Evolutionary conservation across 2,113 vertebrate genomes (phyloP), one percentile per base, ranked within the genome.

Genomic region (Ptychochromis oligacanthus): DNA sequence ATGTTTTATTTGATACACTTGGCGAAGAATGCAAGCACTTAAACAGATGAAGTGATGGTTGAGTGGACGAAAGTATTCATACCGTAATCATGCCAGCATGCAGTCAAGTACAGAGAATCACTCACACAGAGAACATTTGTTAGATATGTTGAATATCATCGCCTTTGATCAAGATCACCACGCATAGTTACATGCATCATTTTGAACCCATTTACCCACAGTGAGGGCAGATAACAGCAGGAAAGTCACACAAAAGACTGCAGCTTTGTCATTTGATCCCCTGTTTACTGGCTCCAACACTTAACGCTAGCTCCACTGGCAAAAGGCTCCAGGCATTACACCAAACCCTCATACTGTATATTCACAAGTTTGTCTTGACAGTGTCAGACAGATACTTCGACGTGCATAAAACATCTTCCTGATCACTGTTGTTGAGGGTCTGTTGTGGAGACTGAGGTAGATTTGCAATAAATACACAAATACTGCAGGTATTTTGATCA

Each of bases 41-140:
- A 20, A 84, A 81, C 36, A 79, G 82, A 88, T 86, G 80, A 87
- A 88, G 78, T 74, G 86, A 87, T 59, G 65, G 59, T 43, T 43
- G 80, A 89, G 75, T 70, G 80, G 79, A 88, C 82, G 58, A 26
- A 90, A 83, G 86, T 76, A 85, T 88, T 91, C 60, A n/a, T 34
- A 34, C 72, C 65, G 52, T 87, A 87, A 86, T 80, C 77, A 84
- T 22, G 54, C 52, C 64, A 82, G 81, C 55, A 60, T 77, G 67
- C 54, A 74, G 84, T 87, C 77, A 43, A 88, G 80, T 75, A 79
- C 88, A 61, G 80, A 75, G 40, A 83, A 75, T 43, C 67, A 65
- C 72, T 64, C 82, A 43, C 59, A 55, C 58, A 85, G 74, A 56
- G 70, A 84, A 67, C 61, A 83, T 77, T 85, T 83, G 60, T 70